Evolutionary conservation across 2,797 vertebrate genomes (phyloP).

Genomic region (Hemitrygon akajei): DNA sequence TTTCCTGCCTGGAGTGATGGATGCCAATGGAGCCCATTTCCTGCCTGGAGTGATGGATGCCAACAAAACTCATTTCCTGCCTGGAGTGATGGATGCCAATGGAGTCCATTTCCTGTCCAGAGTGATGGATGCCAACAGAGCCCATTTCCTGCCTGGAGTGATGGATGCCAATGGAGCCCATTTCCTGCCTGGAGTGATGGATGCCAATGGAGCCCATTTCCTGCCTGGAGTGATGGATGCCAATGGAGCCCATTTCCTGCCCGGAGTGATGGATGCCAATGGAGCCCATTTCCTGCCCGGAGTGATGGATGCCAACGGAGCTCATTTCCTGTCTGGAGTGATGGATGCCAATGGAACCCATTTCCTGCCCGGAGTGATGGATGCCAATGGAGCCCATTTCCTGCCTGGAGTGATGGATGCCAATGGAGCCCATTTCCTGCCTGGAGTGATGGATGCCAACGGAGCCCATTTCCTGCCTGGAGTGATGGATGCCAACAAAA

Average conservation of each 20-base stretch:
- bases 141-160: not conserved
- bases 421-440: not conserved
- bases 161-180: not conserved
- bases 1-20: conserved; percentile 12
- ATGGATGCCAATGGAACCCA: not conserved
- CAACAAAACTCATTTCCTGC: not conserved
- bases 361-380: conserved; percentile 12
- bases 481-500: not conserved
- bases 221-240: not conserved
- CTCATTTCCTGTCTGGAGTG: not conserved
- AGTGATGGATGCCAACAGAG: not conserved
- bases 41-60: not conserved
- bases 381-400: not conserved
- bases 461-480: not conserved
- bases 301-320: not conserved
- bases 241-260: not conserved
- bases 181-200: conserved; percentile 12
- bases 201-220: not conserved
- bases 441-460: not conserved
- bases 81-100: not conserved
- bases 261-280: not conserved
- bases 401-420: not conserved
- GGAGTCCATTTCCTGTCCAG: not conserved
- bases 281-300: not conserved
- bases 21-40: not conserved